Evolutionary conservation across 2,113 vertebrate species (phyloP), one percentile per base, ranked within the genome.

Genomic region (Lagenorhynchus albirostris): DNA sequence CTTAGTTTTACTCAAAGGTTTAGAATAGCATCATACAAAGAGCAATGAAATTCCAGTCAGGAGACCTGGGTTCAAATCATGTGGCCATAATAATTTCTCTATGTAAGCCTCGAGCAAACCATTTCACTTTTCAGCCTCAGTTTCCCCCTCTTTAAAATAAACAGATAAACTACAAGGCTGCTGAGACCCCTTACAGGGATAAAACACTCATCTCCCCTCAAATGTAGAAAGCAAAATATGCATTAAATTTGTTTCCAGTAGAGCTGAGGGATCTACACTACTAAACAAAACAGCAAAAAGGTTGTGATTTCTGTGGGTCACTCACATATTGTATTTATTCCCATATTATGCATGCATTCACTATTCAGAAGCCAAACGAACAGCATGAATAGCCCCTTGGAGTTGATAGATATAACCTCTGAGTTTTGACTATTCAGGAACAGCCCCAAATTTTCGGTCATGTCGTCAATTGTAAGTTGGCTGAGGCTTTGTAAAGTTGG

Each of bases 71-170:
- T 38, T 93, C 63, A 83, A 67, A 83, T 60, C 20, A 25, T 25
- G 26, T 77, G 20, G 53, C 55, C 90, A 50, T 12, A 83, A n/a
- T 62, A 91, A 60, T 44, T 87, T 68, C 41, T 91, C 53, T 60
- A 0, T 25, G 18, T 36, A 60, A 81, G 5, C 3, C n/a, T 38
- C 8, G 8, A 13, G 12, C 53, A 92, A 85, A 50, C 60, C 63
- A 79, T 26, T 96, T 95, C 71, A 77, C 53, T 85, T 55, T 38
- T 74, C 31, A 70, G 74, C 29, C 89, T 94, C 41, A 4, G 23
- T 65, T 91, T 91, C 71, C 65, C 96, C 86, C 60, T 68, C 70
- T 96, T 95, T 58, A 73, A 76, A 55, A 44, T 47, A 11, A 94
- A 47, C 3, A 89, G 29, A 60, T 4, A 85, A 21, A 82, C 74